phyloP scores from a whole-genome alignment of 2,888 invertebrate species.

The Teleogryllus oceanicus region DNA sequence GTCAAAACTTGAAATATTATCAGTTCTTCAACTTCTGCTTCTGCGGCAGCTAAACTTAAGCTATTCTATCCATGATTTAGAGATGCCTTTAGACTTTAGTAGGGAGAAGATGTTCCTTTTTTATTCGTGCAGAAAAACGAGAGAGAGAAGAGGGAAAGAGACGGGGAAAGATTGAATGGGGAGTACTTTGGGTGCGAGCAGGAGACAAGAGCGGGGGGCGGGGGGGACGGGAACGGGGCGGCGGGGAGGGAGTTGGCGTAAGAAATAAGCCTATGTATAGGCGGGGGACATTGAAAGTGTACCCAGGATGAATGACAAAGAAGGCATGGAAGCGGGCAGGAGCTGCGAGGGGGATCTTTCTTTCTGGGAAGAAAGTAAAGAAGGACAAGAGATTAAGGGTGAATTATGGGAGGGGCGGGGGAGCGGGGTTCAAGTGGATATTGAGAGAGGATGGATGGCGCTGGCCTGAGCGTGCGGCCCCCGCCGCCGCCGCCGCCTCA shows the following conservation, averaged over 20 bases:
- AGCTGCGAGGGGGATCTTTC: neutral
- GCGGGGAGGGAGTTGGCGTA: neutral
- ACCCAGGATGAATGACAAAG: slow-evolving; percentile 10
- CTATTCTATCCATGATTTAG: slow-evolving; percentile 18
- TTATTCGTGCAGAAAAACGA: slow-evolving; percentile 18
- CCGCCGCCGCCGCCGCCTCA: neutral
- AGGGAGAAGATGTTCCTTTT: slow-evolving; percentile 7
- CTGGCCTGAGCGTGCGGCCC: neutral
- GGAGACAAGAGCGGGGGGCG: neutral
- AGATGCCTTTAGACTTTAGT: slow-evolving; percentile 18
- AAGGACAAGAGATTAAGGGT: slow-evolving; percentile 18
- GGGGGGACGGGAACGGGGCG: neutral
- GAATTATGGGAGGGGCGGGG: slow-evolving; percentile 11
- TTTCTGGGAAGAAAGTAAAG: slow-evolving; percentile 12
- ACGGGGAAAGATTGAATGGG: neutral
- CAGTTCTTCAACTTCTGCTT: slow-evolving; percentile 21
- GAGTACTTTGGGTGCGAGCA: neutral
- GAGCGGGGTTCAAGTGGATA: slow-evolving; percentile 1
- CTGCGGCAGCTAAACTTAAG: slow-evolving; percentile 9
- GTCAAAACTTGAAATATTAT: slow-evolving; percentile 35
- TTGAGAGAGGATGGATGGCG: slow-evolving; percentile 18
- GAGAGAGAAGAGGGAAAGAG: neutral
- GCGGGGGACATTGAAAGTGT: slow-evolving; percentile 18
- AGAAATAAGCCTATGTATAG: slow-evolving; percentile 18
- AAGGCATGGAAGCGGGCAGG: neutral